Evolutionary conservation across 2,888 invertebrate species (phyloP), one percentile per base, ranked within the genome.

Genomic region (Torymus auratus): DNA sequence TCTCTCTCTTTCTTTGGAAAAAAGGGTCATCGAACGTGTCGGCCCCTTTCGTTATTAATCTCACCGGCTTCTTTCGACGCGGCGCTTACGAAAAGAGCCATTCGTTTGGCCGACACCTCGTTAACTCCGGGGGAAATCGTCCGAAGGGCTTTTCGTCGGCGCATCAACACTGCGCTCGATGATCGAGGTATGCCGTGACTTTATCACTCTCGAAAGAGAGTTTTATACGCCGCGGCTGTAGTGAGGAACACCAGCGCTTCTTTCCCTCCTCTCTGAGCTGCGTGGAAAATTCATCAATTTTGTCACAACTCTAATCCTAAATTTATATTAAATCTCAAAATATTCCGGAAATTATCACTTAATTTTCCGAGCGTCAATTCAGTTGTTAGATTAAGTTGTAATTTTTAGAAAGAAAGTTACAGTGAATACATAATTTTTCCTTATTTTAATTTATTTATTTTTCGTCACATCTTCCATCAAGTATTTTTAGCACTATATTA

Each of bases 11-110:
- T 20, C 20, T 20, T 20, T 20, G 20, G n/a, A 41, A 67, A 17
- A 28, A 73, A 68, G 62, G 13, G 28, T 50, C 61, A 69, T 62
- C 67, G 67, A n/a, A 28, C 3, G 12, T 14, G 55, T 53, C 41
- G 67, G 55, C 60, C 69, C 58, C 28, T 76, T 62, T 76, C 64
- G 14, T 72, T 72, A 73, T 73, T 79, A 73, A 79, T 73, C 73
- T 73, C 56, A 13, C 12, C 14, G 2, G 11, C 17, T 15, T 70
- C 70, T 69, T 52, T 41, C 50, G 15, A 20, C 14, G 68, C 60
- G 58, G 67, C 23, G n/a, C 61, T 60, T 60, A 53, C 17, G 12
- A 62, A 79, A 74, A 69, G 58, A 68, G 61, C 17, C 69, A 79
- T 79, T 61, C 52, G 50, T 73, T 62, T 15, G 62, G 60, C 68